phyloP scores from a whole-genome alignment of 2,888 invertebrate genomes.

The Ctenicera cuprea region DNA sequence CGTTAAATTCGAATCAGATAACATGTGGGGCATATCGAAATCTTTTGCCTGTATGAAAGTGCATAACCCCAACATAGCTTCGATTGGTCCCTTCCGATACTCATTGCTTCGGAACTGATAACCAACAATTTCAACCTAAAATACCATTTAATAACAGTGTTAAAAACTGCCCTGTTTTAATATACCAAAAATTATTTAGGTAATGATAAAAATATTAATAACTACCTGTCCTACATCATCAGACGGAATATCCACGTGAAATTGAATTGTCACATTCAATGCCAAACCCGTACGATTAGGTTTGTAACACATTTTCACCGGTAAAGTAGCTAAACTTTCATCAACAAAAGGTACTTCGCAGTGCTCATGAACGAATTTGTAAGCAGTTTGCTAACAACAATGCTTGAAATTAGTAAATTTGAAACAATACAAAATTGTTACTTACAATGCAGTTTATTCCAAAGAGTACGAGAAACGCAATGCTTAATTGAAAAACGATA shows the following conservation, averaged over 20 bases:
- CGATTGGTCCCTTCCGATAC: constrained; percentile 5
- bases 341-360: background rate
- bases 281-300: background rate
- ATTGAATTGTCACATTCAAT: background rate
- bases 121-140: constrained; percentile 13
- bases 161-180: background rate
- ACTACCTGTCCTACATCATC: background rate
- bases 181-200: background rate
- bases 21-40: constrained; percentile 3
- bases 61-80: background rate
- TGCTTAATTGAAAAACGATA: background rate
- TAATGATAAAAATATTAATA: background rate
- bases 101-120: constrained; percentile 19
- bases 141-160: background rate
- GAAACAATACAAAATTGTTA: background rate
- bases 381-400: background rate
- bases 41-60: background rate
- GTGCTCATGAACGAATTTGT: background rate
- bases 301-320: background rate
- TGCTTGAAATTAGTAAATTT: background rate
- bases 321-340: background rate
- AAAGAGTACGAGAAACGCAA: background rate
- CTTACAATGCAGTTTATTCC: background rate
- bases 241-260: background rate
- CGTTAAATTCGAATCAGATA: constrained; percentile 14